Evolutionary conservation across 2,113 vertebrate species (phyloP).

Genomic region (Platysternon megacephalum): DNA sequence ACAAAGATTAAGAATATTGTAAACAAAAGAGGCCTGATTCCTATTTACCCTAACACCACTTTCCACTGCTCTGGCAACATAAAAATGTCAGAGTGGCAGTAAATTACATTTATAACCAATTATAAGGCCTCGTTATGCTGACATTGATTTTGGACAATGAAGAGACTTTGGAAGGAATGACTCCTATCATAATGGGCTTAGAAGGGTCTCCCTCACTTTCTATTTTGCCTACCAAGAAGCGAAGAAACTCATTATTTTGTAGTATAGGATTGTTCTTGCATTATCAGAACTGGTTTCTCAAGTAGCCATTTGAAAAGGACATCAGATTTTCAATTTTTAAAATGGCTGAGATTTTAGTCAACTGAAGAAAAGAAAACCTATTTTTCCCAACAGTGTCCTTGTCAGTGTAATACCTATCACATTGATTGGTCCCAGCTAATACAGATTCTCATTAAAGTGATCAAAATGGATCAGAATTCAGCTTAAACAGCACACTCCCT

Average conservation of each 20-base stretch:
- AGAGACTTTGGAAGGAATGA: background rate
- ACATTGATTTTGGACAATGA: background rate
- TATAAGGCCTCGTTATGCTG: background rate
- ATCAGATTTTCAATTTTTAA: background rate
- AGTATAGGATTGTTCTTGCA: background rate
- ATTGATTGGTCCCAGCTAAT: background rate
- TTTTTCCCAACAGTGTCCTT: background rate
- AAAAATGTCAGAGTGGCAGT: background rate
- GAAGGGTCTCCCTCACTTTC: background rate
- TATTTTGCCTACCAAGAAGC: background rate
- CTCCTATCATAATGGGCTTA: background rate
- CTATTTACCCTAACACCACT: background rate
- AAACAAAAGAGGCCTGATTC: background rate
- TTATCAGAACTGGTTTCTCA: background rate
- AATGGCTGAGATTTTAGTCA: fast-evolving
- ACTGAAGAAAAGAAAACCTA: background rate
- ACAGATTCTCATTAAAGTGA: background rate
- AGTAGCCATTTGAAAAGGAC: background rate
- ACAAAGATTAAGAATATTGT: background rate
- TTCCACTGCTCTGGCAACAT: background rate
- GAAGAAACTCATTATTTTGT: background rate
- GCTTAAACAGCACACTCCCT: background rate
- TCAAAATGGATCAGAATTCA: background rate
- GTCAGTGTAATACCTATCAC: background rate
- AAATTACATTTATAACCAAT: background rate